Evolutionary conservation across 2,797 vertebrate species (phyloP).

Genomic region (Diglossa cyanea): DNA sequence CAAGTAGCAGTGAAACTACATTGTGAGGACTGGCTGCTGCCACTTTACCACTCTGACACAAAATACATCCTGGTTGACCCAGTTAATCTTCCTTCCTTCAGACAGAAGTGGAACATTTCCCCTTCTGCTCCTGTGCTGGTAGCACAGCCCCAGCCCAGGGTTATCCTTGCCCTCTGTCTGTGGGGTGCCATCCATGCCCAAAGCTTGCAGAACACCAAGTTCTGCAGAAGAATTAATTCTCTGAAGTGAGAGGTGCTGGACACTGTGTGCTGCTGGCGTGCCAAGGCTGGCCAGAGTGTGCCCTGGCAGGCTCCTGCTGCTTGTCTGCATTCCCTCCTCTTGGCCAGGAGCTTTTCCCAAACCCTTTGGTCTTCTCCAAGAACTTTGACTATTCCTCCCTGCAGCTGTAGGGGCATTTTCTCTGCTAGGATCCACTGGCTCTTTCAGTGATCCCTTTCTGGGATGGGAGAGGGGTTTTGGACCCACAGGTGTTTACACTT

Average conservation of each 20-base stretch:
- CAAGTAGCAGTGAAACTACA: neutral
- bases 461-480: neutral
- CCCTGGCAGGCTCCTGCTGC: neutral
- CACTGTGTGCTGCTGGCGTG: accelerated
- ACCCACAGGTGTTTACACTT: neutral
- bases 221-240: neutral
- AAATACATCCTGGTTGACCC: neutral
- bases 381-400: neutral
- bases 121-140: neutral
- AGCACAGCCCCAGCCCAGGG: neutral
- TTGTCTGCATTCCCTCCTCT: neutral
- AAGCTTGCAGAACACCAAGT: neutral
- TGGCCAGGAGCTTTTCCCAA: neutral
- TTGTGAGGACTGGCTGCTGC: neutral
- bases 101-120: neutral
- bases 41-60: neutral
- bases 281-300: neutral
- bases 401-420: neutral
- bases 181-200: neutral
- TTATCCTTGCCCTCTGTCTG: neutral
- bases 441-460: neutral
- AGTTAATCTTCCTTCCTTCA: neutral
- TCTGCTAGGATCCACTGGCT: neutral
- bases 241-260: neutral
- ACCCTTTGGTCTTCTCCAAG: neutral